phyloP scores from a whole-genome alignment of 2,888 invertebrate genomes.

The Hipparchia semele region DNA sequence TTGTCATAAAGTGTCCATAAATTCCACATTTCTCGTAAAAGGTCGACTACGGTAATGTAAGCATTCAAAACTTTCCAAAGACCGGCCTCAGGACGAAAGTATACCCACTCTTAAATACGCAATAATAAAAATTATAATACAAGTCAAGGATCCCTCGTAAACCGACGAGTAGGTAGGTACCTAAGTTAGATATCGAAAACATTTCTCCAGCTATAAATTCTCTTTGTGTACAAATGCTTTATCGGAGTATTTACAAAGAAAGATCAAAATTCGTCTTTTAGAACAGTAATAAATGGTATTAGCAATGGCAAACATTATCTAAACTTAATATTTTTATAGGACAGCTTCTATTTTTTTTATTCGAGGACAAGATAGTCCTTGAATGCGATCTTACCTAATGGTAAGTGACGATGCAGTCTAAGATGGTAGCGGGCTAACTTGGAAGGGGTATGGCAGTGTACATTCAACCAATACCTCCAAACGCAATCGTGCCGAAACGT shows the following conservation, averaged over 20 bases:
- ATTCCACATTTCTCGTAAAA: background rate
- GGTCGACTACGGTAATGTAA: background rate
- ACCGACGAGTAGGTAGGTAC: background rate
- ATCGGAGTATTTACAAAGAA: conserved; percentile 8
- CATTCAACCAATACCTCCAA: no score
- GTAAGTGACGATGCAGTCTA: no score
- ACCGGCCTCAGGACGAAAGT: conserved; percentile 3
- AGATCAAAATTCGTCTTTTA: background rate
- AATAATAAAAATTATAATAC: conserved; percentile 24
- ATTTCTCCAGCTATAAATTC: conserved; percentile 19
- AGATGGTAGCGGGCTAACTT: no score
- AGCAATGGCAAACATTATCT: background rate
- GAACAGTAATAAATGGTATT: conserved; percentile 14
- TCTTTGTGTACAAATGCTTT: conserved; percentile 11
- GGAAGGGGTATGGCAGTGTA: no score
- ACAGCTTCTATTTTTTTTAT: no score
- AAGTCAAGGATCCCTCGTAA: conserved; percentile 18
- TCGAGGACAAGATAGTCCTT: no score
- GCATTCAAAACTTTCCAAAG: background rate
- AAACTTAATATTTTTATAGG: no score
- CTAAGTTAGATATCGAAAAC: conserved; percentile 16
- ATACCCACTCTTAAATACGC: conserved; percentile 10
- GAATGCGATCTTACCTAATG: no score
- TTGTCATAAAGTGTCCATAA: background rate
- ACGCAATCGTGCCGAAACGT: no score